Evolutionary conservation across 2,888 invertebrate genomes (phyloP).

Genomic region (Nasonovia ribisnigri): DNA sequence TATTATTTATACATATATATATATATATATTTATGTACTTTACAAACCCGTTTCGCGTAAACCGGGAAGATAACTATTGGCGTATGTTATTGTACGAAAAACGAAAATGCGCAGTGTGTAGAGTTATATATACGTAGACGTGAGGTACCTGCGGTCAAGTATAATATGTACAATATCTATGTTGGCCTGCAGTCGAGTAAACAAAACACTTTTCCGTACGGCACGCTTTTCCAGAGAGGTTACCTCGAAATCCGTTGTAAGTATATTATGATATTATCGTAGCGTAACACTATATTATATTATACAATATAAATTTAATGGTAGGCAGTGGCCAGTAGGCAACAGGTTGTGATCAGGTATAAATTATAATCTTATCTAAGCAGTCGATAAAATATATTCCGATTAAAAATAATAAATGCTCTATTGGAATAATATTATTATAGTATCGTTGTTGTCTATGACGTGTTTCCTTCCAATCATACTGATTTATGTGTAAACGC

Average conservation of each 20-base stretch:
- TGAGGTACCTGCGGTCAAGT: neutral
- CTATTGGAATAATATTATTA: neutral
- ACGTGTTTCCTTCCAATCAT: neutral
- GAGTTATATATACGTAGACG: neutral
- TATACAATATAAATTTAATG: neutral
- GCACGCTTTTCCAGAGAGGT: neutral
- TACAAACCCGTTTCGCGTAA: constrained; percentile 46
- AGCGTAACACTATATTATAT: too few relatives aligned
- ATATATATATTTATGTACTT: neutral
- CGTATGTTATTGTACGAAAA: neutral
- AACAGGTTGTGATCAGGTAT: neutral
- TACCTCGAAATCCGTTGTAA: neutral
- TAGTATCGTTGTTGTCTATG: neutral
- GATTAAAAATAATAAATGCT: neutral
- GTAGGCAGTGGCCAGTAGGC: neutral
- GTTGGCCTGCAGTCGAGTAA: neutral
- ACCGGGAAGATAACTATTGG: constrained; percentile 45
- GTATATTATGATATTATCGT: neutral
- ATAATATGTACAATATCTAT: neutral
- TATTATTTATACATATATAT: neutral
- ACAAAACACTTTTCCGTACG: neutral
- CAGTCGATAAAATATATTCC: neutral
- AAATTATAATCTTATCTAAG: neutral
- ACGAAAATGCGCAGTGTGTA: neutral
- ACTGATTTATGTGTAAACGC: neutral